A percentile compares a stretch with the other conserved stretches of the same genome.
These are phyloP conservation scores for Enteromius paludinosus DNA, from an alignment of 2,797 vertebrate genomes.

Conservation along the genomic window DNA sequence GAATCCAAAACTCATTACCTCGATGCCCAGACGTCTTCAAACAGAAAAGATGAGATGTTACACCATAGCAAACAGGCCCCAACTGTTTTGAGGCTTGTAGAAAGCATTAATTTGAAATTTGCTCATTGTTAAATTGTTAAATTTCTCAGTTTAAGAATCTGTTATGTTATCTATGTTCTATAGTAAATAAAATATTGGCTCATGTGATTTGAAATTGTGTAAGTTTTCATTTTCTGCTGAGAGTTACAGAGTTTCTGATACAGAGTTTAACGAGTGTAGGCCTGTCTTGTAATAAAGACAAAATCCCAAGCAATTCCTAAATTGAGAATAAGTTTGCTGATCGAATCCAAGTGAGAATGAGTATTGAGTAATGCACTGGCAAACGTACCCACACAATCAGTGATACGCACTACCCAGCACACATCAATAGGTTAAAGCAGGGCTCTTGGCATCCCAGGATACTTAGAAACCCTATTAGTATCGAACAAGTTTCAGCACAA, in stretches of 20 bases:
- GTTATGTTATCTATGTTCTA: too few species aligned
- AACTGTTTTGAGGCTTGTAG: too few species aligned
- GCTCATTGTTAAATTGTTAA: too few species aligned
- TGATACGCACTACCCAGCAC: not conserved
- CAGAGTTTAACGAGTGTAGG: slow-evolving; percentile 6
- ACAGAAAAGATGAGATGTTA: too few species aligned
- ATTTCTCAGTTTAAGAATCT: too few species aligned
- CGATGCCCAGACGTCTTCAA: too few species aligned
- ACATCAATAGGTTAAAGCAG: not conserved
- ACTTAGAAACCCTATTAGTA: slow-evolving; percentile 13
- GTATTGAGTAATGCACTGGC: not conserved
- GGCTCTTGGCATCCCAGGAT: slow-evolving; percentile 9
- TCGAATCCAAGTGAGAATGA: not conserved
- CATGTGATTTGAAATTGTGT: too few species aligned
- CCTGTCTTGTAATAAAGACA: slow-evolving; percentile 13
- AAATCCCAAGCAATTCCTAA: not conserved
- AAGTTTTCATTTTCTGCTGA: not conserved
- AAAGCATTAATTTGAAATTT: too few species aligned
- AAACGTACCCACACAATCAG: not conserved
- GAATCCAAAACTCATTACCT: too few species aligned
- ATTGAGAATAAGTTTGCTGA: not conserved
- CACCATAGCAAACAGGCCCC: too few species aligned
- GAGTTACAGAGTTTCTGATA: not conserved
- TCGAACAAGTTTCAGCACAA: slow-evolving; percentile 2
- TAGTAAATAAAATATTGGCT: too few species aligned